Percentiles rank a stretch among this genome's conserved stretches.
Evolutionary conservation across 2,113 vertebrate genomes (phyloP).

Genomic region (Protobothrops mucrosquamatus): DNA sequence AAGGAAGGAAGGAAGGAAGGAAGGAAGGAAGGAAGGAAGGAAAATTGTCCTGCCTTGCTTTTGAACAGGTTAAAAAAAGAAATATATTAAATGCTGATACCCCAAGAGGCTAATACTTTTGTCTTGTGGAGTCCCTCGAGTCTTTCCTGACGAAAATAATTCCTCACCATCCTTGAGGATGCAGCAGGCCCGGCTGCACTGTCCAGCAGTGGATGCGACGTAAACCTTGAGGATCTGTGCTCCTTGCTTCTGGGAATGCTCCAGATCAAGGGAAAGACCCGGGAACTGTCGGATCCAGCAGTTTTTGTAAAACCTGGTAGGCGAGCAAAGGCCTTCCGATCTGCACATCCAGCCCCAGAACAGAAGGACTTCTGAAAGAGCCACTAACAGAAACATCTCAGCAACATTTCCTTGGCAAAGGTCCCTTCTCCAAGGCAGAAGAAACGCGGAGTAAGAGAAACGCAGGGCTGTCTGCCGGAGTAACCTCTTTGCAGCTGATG

Average conservation of each 20-base stretch:
- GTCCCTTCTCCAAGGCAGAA: neutral
- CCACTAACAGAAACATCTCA: conserved; percentile 73
- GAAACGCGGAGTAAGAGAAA: neutral
- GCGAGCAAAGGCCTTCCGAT: conserved; percentile 75
- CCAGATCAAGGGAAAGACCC: conserved; percentile 78
- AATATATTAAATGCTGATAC: neutral
- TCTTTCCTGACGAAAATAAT: neutral
- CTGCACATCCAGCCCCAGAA: conserved; percentile 62
- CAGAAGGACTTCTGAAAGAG: conserved; percentile 54
- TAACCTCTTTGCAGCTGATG: neutral
- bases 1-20: no score
- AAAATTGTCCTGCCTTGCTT: neutral
- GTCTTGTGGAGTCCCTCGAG: neutral
- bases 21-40: no score
- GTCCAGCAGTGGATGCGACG: conserved; percentile 75
- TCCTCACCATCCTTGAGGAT: conserved; percentile 72
- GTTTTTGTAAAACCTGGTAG: conserved; percentile 81
- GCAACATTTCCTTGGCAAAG: neutral
- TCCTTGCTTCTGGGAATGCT: conserved; percentile 81
- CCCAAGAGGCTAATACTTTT: neutral
- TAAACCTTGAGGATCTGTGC: conserved; percentile 79
- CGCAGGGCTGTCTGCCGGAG: neutral
- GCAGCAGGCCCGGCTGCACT: conserved; percentile 87
- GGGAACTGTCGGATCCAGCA: conserved; percentile 94
- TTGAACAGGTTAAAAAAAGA: neutral